Evolutionary conservation across 2,797 vertebrate genomes (phyloP), one percentile per base, ranked within the genome.

Genomic region (Myoxocephalus aenaeus): DNA sequence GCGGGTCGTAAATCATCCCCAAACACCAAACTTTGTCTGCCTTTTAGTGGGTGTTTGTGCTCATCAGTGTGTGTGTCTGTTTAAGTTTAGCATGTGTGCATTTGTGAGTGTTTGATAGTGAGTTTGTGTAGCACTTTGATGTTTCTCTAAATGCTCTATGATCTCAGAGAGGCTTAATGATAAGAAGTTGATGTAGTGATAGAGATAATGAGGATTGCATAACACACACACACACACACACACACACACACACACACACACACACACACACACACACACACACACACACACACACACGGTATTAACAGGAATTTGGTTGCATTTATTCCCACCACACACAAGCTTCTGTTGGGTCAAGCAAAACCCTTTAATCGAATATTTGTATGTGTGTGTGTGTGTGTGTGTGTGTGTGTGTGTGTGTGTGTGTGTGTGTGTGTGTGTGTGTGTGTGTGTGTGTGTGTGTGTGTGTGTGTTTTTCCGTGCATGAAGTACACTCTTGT

Each of bases 151-250:
- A 76, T 80, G 77, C 70, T 82, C 65, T 56, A 53, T 77, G 84
- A 86, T 88, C 78, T 87, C 83, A 22, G 48, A 85, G 86, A 77
- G 78, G 84, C 85, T 84, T 88, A 86, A 90, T 87, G 77, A 88
- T 88, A 87, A 80, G 82, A 84, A 88, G 86, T 65, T 64, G 83
- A 90, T 92, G 74, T 84, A 79, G 68, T 85, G 86, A 90, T 81
- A 81, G 66, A 88, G 83, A 89, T 89, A 91, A 91, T 93, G 85
- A 91, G 86, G 74, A 86, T 92, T 88, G 79, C 82, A 81, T 86
- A 87, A 90, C 75, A 77, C 3, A 66, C 66, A 75, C 22, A 54
- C 40, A 65, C 59, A 50, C 54, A 54, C 29, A 57, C 71, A 65
- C 75, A 65, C 57, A 54, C 44, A 75, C 56, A 50, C 27, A 65